Conservation (phyloP, 92 coral and sea anemone species). For the Bergia sp. region DNA sequence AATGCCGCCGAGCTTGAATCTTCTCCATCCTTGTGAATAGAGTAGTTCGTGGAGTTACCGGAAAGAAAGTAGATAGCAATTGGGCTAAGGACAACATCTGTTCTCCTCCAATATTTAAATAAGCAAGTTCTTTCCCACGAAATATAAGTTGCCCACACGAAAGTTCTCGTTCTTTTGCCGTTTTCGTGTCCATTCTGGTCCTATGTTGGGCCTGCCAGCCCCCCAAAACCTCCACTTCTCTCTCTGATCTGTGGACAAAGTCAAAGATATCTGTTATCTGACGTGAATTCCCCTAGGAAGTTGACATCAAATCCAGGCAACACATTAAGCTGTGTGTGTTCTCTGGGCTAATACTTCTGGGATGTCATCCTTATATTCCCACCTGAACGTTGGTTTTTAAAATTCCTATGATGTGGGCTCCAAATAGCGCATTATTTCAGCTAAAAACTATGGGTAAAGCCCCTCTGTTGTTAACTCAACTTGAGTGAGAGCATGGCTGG, state of each 20-base stretch:
- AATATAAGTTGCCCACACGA: constrained; percentile 81
- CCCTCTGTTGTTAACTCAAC: constrained; percentile 20
- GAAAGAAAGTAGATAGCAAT: constrained; percentile 75
- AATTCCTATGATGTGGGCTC: constrained; percentile 21
- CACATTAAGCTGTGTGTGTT: neutral
- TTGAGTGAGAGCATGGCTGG: constrained; percentile 42
- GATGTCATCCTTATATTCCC: neutral
- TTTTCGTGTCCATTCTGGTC: constrained; percentile 51
- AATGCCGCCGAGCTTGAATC: constrained; percentile 89
- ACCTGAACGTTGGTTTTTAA: constrained; percentile 9
- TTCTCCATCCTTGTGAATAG: constrained; percentile 94
- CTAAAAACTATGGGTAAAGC: constrained; percentile 37
- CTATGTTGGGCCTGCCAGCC: neutral
- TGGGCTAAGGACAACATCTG: constrained; percentile 89
- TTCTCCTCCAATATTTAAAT: constrained; percentile 84
- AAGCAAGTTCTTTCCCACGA: constrained; percentile 90
- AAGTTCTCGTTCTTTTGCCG: constrained; percentile 39
- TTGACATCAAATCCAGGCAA: constrained; percentile 41
- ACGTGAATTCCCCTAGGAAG: constrained; percentile 47
- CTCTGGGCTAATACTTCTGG: neutral
- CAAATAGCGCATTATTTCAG: constrained; percentile 14
- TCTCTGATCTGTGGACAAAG: constrained; percentile 51
- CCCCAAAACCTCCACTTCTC: constrained; percentile 41
- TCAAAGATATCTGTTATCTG: constrained; percentile 41
- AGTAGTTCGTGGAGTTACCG: constrained; percentile 87